A percentile compares a stretch with the other conserved stretches of the same genome.
These are phyloP conservation scores for Drosophila putrida DNA, from an alignment of 2,888 invertebrate species.

Conservation along the genomic window DNA sequence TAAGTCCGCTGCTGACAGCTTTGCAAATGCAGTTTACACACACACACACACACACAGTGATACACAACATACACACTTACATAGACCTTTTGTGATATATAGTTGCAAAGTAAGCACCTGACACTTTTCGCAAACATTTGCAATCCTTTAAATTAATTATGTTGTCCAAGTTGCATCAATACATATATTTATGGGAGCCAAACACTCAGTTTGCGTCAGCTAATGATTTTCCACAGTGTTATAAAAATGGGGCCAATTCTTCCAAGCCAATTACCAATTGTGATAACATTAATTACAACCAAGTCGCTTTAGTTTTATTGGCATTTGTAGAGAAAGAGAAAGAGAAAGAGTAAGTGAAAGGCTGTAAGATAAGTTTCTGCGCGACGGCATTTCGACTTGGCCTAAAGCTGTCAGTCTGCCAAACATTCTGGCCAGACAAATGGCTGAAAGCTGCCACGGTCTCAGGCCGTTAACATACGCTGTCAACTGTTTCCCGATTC, in stretches of 20 bases:
- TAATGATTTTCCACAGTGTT: not conserved
- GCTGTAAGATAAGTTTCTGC: not conserved
- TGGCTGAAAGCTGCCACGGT: slow-evolving; percentile 40
- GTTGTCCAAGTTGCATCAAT: slow-evolving; percentile 31
- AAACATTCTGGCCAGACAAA: slow-evolving; percentile 53
- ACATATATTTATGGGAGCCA: too few relatives aligned
- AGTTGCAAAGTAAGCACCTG: slow-evolving; percentile 63
- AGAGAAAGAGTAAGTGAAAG: not conserved
- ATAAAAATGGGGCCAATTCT: not conserved
- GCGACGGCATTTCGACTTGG: slow-evolving; percentile 24
- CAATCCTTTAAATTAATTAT: slow-evolving; percentile 75
- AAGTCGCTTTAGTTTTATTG: slow-evolving; percentile 19
- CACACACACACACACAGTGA: slow-evolving; percentile 3
- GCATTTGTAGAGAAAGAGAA: not conserved
- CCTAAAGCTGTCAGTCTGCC: slow-evolving; percentile 42
- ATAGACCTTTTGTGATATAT: slow-evolving; percentile 56
- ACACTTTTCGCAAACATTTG: slow-evolving; percentile 75
- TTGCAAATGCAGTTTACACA: slow-evolving; percentile 48
- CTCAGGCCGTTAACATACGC: slow-evolving; percentile 68
- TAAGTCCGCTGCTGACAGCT: slow-evolving; percentile 59
- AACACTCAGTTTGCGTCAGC: not conserved
- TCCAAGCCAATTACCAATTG: slow-evolving; percentile 7
- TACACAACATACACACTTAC: slow-evolving; percentile 19
- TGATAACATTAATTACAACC: slow-evolving; percentile 62
- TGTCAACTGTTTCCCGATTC: slow-evolving; percentile 44